Evolutionary conservation across 2,113 vertebrate genomes (phyloP).

Genomic region (Chiloscyllium plagiosum): DNA sequence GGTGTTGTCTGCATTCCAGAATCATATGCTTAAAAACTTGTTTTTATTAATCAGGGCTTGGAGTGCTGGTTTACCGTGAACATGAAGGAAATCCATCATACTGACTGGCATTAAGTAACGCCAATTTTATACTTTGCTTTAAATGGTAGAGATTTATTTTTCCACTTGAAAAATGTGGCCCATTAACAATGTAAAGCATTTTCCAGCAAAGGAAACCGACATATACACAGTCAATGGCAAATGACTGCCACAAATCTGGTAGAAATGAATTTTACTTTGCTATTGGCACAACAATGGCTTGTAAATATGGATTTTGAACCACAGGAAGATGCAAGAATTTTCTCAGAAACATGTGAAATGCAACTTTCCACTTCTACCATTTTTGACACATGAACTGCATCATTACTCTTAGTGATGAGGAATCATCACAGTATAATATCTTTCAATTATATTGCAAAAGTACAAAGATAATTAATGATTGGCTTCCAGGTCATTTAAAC

Average conservation of each 20-base stretch:
- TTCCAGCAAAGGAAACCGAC: not conserved
- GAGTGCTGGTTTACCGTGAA: not conserved
- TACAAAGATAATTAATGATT: not conserved
- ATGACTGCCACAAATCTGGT: not conserved
- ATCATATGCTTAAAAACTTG: not conserved
- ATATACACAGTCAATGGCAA: not conserved
- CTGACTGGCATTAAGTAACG: not conserved
- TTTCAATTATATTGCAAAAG: not conserved
- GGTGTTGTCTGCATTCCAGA: not conserved
- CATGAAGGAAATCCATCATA: not conserved
- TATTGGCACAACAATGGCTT: not conserved
- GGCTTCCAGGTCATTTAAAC: not conserved
- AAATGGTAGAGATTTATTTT: not conserved
- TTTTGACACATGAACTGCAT: not conserved
- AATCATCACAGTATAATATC: not conserved
- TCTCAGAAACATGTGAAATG: not conserved
- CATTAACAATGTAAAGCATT: not conserved
- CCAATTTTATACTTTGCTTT: not conserved
- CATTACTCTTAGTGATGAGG: not conserved
- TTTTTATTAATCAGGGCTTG: not conserved
- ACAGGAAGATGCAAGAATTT: not conserved
- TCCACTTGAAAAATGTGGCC: not conserved
- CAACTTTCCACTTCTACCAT: not conserved
- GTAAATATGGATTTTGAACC: not conserved
- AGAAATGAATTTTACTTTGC: not conserved